Evolutionary conservation across 2,888 invertebrate species (phyloP).

Genomic region (Lamproptera curius): DNA sequence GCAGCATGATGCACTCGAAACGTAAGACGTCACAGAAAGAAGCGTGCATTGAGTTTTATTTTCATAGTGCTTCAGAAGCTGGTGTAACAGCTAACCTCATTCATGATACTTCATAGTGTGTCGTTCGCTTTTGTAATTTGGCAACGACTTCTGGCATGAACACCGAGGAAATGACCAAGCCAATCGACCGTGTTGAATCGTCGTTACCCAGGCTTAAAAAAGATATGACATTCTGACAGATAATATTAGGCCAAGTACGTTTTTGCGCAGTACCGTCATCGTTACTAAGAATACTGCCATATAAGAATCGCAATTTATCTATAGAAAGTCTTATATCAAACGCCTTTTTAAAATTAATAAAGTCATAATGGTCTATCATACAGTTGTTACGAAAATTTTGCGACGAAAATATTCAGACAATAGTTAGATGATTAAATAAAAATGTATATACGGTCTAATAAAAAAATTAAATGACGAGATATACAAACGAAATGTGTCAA

Average conservation of each 20-base stretch:
- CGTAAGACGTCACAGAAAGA: slow-evolving; percentile 38
- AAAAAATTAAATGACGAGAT: no score
- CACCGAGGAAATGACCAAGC: slow-evolving; percentile 31
- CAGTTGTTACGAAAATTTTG: no score
- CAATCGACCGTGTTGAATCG: neutral
- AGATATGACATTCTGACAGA: neutral
- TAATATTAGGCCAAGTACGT: neutral
- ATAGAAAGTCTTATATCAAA: no score
- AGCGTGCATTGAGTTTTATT: slow-evolving; percentile 46
- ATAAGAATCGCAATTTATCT: no score
- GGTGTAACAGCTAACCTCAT: slow-evolving; percentile 49
- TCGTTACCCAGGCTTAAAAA: neutral
- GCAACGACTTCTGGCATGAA: slow-evolving; percentile 42
- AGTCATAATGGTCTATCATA: no score
- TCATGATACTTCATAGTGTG: slow-evolving; percentile 47
- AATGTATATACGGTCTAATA: no score
- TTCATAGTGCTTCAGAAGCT: slow-evolving; percentile 51
- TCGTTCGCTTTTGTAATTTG: slow-evolving; percentile 39
- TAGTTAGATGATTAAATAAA: no score
- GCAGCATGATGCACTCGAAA: slow-evolving; percentile 58
- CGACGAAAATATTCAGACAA: no score
- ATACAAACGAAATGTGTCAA: no score
- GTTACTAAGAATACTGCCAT: neutral
- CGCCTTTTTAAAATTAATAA: no score
- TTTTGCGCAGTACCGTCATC: neutral